phyloP scores from a whole-genome alignment of 2,888 invertebrate genomes.

The Siphonodentalium dalli region DNA sequence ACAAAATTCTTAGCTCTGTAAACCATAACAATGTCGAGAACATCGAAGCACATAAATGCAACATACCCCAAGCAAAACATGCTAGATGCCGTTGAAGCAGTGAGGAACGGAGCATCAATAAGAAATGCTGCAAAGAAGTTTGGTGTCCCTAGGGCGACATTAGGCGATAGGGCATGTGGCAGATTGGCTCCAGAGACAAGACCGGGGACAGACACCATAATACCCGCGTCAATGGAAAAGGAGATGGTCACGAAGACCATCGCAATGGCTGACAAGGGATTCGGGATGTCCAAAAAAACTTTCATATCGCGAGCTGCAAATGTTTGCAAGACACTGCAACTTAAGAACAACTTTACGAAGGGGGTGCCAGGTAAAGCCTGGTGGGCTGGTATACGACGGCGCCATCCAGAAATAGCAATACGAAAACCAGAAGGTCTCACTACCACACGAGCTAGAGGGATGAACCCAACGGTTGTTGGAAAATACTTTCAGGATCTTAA shows the following conservation, averaged over 20 bases:
- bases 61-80: not conserved
- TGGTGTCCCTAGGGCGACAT: not conserved
- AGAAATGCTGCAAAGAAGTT: not conserved
- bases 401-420: constrained; percentile 16
- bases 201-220: not conserved
- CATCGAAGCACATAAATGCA: too few relatives aligned
- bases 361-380: constrained; percentile 22
- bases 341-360: constrained; percentile 5
- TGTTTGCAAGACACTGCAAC: not conserved
- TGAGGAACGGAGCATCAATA: not conserved
- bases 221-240: not conserved
- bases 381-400: constrained; percentile 15
- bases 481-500: constrained; percentile 18
- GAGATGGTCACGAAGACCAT: constrained; percentile 1
- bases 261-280: not conserved
- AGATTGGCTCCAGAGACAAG: not conserved
- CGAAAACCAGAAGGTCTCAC: constrained; percentile 21
- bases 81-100: constrained; percentile 4
- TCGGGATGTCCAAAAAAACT: constrained; percentile 2
- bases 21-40: too few relatives aligned
- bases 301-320: not conserved
- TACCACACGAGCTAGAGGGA: constrained; percentile 17
- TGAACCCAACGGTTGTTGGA: constrained; percentile 14
- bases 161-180: constrained; percentile 2
- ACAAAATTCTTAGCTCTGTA: too few relatives aligned